Percentiles rank a stretch among this genome's conserved stretches.
phyloP scores from a whole-genome alignment of 2,888 invertebrate species.

The Drosophila helvetica region DNA sequence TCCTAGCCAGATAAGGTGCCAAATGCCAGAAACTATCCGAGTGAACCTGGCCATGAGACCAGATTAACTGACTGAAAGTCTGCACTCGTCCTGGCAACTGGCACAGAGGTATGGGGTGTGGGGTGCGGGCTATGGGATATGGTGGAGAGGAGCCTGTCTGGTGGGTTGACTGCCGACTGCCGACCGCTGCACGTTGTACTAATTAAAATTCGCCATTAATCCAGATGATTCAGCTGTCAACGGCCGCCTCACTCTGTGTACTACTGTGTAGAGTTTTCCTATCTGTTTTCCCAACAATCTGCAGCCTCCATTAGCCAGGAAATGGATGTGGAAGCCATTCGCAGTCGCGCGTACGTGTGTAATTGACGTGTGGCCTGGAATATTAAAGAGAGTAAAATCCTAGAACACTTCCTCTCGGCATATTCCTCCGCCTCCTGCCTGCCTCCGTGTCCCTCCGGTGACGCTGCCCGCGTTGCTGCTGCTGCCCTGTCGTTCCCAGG shows the following conservation, averaged over 20 bases:
- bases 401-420: constrained; percentile 26
- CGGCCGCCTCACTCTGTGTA: constrained; percentile 21
- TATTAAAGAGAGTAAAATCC: constrained; percentile 66
- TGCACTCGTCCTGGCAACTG: neutral
- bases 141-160: too few relatives aligned
- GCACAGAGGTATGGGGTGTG: neutral
- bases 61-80: constrained; percentile 42
- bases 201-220: constrained; percentile 81
- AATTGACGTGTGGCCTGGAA: constrained; percentile 74
- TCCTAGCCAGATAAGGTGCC: constrained; percentile 68
- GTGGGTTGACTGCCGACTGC: constrained; percentile 27
- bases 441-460: constrained; percentile 15
- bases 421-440: neutral
- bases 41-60: constrained; percentile 20
- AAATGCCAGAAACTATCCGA: constrained; percentile 71
- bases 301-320: constrained; percentile 1
- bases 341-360: constrained; percentile 63
- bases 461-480: constrained; percentile 28
- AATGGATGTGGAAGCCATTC: constrained; percentile 44
- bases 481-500: constrained; percentile 25
- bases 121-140: too few relatives aligned
- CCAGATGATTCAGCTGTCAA: constrained; percentile 80
- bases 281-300: constrained; percentile 16
- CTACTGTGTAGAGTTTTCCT: constrained; percentile 4
- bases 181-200: constrained; percentile 64